Conservation (phyloP, 1,140 invertebrate genomes). For the Nymphalis io region DNA sequence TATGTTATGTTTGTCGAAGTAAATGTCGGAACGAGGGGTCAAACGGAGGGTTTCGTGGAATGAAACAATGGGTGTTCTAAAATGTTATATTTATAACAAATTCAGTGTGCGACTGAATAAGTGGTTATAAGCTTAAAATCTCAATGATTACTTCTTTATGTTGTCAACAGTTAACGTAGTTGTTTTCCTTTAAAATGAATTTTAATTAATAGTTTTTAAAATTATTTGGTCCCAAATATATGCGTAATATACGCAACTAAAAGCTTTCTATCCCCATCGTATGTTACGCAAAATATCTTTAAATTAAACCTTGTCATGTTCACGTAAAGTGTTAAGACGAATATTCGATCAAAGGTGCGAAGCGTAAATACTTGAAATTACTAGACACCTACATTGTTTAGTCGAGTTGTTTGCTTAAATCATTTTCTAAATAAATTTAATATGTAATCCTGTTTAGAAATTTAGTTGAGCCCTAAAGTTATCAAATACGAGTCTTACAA, state of each 20-base stretch:
- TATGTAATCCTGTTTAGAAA: too few species aligned
- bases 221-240: too few species aligned
- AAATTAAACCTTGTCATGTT: slow-evolving; percentile 14
- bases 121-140: too few species aligned
- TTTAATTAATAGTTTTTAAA: too few species aligned
- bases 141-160: too few species aligned
- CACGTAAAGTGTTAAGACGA: slow-evolving; percentile 17
- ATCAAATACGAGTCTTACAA: too few species aligned
- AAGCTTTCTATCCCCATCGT: not conserved
- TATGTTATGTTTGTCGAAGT: not conserved
- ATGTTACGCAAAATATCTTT: slow-evolving; percentile 18
- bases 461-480: too few species aligned
- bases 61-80: not conserved
- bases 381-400: slow-evolving; percentile 8
- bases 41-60: not conserved
- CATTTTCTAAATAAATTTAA: not conserved
- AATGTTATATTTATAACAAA: not conserved
- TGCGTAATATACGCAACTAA: not conserved
- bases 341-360: slow-evolving; percentile 18
- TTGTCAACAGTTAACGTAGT: too few species aligned
- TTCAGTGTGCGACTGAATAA: too few species aligned
- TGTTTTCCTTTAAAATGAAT: too few species aligned
- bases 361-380: slow-evolving; percentile 3
- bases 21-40: too few species aligned
- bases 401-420: slow-evolving; percentile 14